Evolutionary conservation across 2,888 invertebrate species (phyloP).

Genomic region (Pegoplata infirma): DNA sequence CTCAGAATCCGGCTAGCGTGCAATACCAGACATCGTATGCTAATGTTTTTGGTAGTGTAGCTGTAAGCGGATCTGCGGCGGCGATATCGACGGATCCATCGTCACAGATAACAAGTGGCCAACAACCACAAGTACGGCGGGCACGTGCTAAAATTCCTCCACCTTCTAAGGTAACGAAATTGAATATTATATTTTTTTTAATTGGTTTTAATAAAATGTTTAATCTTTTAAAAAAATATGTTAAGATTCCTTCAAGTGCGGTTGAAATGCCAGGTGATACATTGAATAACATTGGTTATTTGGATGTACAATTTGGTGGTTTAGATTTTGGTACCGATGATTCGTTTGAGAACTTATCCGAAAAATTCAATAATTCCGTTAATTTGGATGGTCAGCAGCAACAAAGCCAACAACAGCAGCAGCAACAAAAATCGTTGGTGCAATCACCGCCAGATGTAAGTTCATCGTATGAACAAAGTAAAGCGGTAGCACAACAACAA

Average conservation of each 20-base stretch:
- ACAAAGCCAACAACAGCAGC: conserved; percentile 65
- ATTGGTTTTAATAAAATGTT: too few relatives aligned
- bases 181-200: too few relatives aligned
- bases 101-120: conserved; percentile 67
- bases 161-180: conserved; percentile 87
- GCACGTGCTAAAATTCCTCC: conserved; percentile 88
- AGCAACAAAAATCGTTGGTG: conserved; percentile 59
- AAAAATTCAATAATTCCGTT: conserved; percentile 76
- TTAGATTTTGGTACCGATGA: conserved; percentile 84
- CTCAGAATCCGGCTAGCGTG: conserved; percentile 68
- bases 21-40: conserved; percentile 76
- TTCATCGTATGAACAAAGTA: conserved; percentile 73
- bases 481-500: conserved; percentile 72
- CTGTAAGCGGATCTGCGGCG: conserved; percentile 64
- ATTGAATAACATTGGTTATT: conserved; percentile 84
- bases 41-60: conserved; percentile 74
- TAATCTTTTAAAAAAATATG: too few relatives aligned
- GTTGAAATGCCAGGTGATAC: conserved; percentile 98
- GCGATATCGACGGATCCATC: conserved; percentile 67
- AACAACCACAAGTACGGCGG: conserved; percentile 78
- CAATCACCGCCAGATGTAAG: conserved; percentile 68
- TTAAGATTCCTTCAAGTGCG: conserved; percentile 93
- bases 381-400: conserved; percentile 74
- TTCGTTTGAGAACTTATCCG: conserved; percentile 76
- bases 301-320: conserved; percentile 97